Conservation (phyloP, 2,113 vertebrate genomes). For the Anthoscopus minutus region DNA sequence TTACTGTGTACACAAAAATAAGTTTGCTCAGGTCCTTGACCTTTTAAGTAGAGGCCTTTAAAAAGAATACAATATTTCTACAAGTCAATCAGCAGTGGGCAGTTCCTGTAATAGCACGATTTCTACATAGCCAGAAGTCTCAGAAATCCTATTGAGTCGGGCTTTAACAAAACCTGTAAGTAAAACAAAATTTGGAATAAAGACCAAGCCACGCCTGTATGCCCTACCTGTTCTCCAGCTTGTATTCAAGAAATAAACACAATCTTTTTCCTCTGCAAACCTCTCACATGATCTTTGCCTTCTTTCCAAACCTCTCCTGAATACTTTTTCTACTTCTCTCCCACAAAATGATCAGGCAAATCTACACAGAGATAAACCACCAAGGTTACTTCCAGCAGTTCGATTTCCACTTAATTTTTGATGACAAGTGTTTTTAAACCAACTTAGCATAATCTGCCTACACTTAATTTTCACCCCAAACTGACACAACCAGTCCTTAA, state of each 20-base stretch:
- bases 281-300: too few species aligned
- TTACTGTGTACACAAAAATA: slow-evolving; percentile 19
- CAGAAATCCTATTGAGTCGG: not conserved
- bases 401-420: not conserved
- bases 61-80: not conserved
- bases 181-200: rapidly evolving
- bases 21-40: slow-evolving; percentile 36
- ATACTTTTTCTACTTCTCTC: not conserved
- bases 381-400: not conserved
- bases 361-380: not conserved
- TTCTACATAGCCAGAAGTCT: not conserved
- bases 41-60: not conserved
- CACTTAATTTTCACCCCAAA: not conserved
- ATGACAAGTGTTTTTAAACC: not conserved
- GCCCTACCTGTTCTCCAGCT: not conserved
- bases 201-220: not conserved
- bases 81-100: not conserved
- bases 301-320: not conserved
- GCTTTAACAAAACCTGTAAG: not conserved
- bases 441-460: not conserved
- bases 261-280: not conserved
- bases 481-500: not conserved
- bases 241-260: not conserved
- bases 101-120: rapidly evolving
- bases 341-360: not conserved